These are phyloP conservation scores for Sympetrum striolatum DNA, from an alignment of 2,888 invertebrate genomes.

Conservation along the genomic window DNA sequence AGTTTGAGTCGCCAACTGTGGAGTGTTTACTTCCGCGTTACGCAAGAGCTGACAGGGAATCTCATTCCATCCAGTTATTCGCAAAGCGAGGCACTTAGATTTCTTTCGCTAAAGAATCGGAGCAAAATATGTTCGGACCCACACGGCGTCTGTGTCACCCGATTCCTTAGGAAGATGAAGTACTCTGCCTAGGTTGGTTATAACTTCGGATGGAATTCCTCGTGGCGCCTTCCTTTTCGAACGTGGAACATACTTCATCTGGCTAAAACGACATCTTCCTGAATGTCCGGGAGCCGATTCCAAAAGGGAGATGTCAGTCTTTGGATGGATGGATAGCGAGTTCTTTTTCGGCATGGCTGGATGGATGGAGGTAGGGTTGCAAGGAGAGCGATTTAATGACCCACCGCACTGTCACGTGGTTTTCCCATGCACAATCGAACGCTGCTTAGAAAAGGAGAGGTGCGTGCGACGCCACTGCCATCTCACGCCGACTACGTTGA, in stretches of 20 bases:
- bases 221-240: background rate
- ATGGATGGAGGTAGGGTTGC: background rate
- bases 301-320: background rate
- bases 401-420: background rate
- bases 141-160: background rate
- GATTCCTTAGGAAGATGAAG: background rate
- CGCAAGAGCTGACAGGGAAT: too few relatives aligned
- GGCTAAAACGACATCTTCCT: background rate
- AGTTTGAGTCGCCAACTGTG: too few relatives aligned
- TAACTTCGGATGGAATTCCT: background rate
- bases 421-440: background rate
- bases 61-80: too few relatives aligned
- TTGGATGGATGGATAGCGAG: background rate
- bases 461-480: background rate
- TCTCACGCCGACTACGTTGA: background rate
- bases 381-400: background rate
- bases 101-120: too few relatives aligned
- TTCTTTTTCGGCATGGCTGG: background rate
- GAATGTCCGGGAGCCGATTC: background rate
- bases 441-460: background rate
- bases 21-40: too few relatives aligned
- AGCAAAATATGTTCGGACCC: too few relatives aligned
- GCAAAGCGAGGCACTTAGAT: too few relatives aligned
- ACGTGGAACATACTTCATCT: background rate
- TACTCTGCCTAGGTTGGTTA: background rate